Evolutionary conservation across 2,113 vertebrate species (phyloP).

Genomic region (Ceyx cyanopectus): DNA sequence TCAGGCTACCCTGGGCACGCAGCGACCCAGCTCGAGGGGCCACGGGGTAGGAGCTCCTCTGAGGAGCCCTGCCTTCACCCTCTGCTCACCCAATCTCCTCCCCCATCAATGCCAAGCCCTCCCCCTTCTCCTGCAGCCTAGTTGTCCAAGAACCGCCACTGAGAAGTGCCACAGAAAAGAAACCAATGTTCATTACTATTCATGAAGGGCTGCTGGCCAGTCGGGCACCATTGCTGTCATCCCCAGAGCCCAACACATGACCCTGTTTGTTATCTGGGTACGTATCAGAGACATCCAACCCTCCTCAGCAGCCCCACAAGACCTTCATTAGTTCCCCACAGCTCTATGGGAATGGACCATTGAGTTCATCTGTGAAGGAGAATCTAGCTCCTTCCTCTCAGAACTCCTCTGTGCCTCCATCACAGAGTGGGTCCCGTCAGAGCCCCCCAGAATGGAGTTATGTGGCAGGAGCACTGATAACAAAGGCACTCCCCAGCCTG

Average conservation of each 20-base stretch:
- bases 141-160: background rate
- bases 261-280: rapidly evolving
- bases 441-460: background rate
- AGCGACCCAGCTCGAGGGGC: rapidly evolving
- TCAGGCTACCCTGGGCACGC: rapidly evolving
- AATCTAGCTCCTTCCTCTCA: background rate
- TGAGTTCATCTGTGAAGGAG: no score
- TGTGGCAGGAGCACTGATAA: rapidly evolving
- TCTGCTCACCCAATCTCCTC: background rate
- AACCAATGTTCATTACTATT: background rate
- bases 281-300: rapidly evolving
- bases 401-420: background rate
- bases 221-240: background rate
- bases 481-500: no score
- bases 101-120: rapidly evolving
- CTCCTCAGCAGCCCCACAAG: background rate
- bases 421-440: background rate
- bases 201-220: background rate
- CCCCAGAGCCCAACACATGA: rapidly evolving
- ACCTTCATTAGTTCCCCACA: rapidly evolving
- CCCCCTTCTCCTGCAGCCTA: background rate
- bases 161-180: background rate
- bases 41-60: background rate
- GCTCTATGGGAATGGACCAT: rapidly evolving
- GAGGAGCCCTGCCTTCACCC: background rate